Evolutionary conservation across 1,140 invertebrate genomes (phyloP).

Genomic region (Zaprionus capensis): DNA sequence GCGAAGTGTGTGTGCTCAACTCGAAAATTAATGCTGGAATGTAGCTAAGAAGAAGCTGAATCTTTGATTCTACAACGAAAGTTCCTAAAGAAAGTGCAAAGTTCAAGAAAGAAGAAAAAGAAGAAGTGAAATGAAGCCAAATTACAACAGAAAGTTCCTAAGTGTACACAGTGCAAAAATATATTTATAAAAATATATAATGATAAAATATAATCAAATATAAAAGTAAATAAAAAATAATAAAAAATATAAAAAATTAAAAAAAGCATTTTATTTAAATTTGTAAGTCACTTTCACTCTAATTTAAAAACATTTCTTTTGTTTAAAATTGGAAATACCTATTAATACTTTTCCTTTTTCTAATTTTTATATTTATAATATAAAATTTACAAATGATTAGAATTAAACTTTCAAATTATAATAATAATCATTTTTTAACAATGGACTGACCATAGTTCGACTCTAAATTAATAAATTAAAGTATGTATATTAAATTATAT

Average conservation of each 20-base stretch:
- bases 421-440: too few relatives aligned
- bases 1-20: neutral
- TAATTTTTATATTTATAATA: too few relatives aligned
- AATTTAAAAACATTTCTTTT: too few relatives aligned
- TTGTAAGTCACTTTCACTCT: neutral
- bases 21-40: constrained; percentile 3
- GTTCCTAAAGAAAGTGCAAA: constrained; percentile 61
- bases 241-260: neutral
- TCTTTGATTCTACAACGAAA: constrained; percentile 31
- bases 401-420: too few relatives aligned
- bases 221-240: neutral
- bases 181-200: neutral
- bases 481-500: too few relatives aligned
- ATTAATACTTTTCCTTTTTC: too few relatives aligned
- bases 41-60: constrained; percentile 3
- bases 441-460: too few relatives aligned
- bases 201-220: neutral
- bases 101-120: neutral
- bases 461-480: too few relatives aligned
- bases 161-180: constrained; percentile 41
- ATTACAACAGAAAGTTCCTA: constrained; percentile 64
- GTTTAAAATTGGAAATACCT: too few relatives aligned
- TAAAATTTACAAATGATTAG: too few relatives aligned
- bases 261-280: neutral
- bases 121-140: constrained; percentile 15